Evolutionary conservation across 2,888 invertebrate species (phyloP).

Genomic region (Carpatolechia fugitivella): DNA sequence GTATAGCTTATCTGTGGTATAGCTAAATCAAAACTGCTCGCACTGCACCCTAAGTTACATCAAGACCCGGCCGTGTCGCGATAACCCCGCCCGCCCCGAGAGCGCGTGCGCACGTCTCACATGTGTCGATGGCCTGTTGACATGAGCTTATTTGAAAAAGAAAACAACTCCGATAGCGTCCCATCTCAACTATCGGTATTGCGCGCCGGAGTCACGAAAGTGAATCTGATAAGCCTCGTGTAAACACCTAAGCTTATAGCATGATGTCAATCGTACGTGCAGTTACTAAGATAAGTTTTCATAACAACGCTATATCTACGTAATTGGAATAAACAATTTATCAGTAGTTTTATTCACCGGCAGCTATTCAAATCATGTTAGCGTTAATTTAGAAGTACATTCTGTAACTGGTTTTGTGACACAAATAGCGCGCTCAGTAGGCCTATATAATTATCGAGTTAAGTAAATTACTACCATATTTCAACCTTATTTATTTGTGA

Average conservation of each 20-base stretch:
- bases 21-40: not conserved
- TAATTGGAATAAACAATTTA: too few relatives aligned
- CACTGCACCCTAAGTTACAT: conserved; percentile 20
- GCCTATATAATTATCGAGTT: not conserved
- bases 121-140: conserved; percentile 19
- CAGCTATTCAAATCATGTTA: too few relatives aligned
- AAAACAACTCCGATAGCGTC: conserved; percentile 16
- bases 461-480: too few relatives aligned
- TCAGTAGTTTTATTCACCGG: too few relatives aligned
- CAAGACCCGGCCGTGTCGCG: conserved; percentile 13
- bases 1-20: too few relatives aligned
- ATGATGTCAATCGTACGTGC: too few relatives aligned
- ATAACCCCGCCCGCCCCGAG: conserved; percentile 23
- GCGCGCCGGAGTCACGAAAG: not conserved
- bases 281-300: too few relatives aligned
- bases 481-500: too few relatives aligned
- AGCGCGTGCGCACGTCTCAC: conserved; percentile 3
- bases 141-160: conserved; percentile 19
- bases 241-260: too few relatives aligned
- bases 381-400: too few relatives aligned
- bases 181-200: not conserved
- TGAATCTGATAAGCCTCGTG: not conserved
- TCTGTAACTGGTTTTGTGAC: too few relatives aligned
- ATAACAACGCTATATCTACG: too few relatives aligned
- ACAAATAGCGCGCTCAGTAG: not conserved